A percentile compares a stretch with the other conserved stretches of the same genome.
Conservation (phyloP, 2,113 vertebrate genomes). For the Hippocampus mohnikei region DNA sequence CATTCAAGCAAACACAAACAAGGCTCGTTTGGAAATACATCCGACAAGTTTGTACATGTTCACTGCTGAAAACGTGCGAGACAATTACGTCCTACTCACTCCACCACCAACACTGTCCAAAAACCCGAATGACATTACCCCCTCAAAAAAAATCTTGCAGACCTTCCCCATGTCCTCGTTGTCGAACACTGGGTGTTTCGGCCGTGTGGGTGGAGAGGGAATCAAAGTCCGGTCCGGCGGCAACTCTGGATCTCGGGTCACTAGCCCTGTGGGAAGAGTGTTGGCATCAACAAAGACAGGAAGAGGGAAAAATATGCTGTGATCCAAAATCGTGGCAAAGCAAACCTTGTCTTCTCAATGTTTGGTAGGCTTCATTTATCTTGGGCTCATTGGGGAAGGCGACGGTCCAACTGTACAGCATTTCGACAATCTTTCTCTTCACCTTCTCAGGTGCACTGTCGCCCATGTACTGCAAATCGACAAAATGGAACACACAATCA, state of each 20-base stretch:
- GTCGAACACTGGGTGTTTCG: constrained; percentile 95
- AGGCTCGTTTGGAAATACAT: too few species aligned
- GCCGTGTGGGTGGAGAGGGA: constrained; percentile 86
- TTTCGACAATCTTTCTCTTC: constrained; percentile 88
- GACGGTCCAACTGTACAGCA: constrained; percentile 93
- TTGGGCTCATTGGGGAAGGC: constrained; percentile 89
- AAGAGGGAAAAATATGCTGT: background rate
- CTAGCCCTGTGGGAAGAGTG: constrained; percentile 77
- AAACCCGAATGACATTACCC: background rate
- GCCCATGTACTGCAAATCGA: constrained; percentile 84
- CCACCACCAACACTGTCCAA: too few species aligned
- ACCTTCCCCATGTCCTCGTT: constrained; percentile 98
- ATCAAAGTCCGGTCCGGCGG: constrained; percentile 87
- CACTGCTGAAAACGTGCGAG: too few species aligned
- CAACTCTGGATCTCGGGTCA: constrained; percentile 82
- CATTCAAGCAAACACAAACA: background rate
- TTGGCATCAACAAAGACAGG: background rate
- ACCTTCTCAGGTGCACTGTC: constrained; percentile 89
- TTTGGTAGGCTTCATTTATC: constrained; percentile 92
- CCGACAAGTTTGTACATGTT: too few species aligned
- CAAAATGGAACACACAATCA: background rate
- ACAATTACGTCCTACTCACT: too few species aligned
- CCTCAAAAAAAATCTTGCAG: background rate
- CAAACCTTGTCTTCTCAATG: constrained; percentile 89
- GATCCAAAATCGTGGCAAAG: background rate